Percentiles rank a stretch among this genome's conserved stretches.
Evolutionary conservation across 2,113 vertebrate species (phyloP).

Genomic region (Epinephelus cyanopodus): DNA sequence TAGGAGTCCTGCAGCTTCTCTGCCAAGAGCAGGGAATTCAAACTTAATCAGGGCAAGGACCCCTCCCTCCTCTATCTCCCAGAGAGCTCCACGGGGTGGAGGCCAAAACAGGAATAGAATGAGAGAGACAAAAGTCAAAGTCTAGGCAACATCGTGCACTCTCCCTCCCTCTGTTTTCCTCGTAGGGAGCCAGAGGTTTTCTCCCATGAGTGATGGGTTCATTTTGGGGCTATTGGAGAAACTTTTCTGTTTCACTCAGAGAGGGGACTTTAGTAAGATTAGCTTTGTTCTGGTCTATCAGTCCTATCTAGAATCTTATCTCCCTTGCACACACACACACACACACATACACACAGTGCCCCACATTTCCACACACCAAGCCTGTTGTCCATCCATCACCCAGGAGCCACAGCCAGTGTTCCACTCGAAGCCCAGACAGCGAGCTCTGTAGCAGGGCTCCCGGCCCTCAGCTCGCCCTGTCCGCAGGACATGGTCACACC

Average conservation of each 20-base stretch:
- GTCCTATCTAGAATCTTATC: slow-evolving; percentile 41
- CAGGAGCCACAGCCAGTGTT: neutral
- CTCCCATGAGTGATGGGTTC: slow-evolving; percentile 63
- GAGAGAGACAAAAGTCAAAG: slow-evolving; percentile 62
- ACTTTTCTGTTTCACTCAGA: slow-evolving; percentile 41
- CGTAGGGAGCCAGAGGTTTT: slow-evolving; percentile 32
- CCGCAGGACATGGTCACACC: slow-evolving; percentile 61
- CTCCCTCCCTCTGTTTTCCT: slow-evolving; percentile 33
- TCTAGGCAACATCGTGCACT: slow-evolving; percentile 24
- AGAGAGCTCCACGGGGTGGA: slow-evolving; percentile 35
- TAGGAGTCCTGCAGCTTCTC: slow-evolving; percentile 55
- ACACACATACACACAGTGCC: neutral
- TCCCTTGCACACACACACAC: neutral
- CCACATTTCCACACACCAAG: slow-evolving; percentile 24
- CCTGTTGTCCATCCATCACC: slow-evolving; percentile 63
- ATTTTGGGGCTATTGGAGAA: slow-evolving; percentile 43
- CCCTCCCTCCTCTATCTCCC: slow-evolving; percentile 43
- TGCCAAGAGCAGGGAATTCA: slow-evolving; percentile 72
- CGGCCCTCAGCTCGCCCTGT: slow-evolving; percentile 44
- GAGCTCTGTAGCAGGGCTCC: slow-evolving; percentile 11
- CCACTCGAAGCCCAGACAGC: slow-evolving; percentile 11
- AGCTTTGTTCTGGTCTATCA: slow-evolving; percentile 53
- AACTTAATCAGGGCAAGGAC: slow-evolving; percentile 67
- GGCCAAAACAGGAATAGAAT: slow-evolving; percentile 54
- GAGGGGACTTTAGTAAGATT: slow-evolving; percentile 65